Conservation (phyloP, 1,140 invertebrate species). For the Himalopsyche phryganea region DNA sequence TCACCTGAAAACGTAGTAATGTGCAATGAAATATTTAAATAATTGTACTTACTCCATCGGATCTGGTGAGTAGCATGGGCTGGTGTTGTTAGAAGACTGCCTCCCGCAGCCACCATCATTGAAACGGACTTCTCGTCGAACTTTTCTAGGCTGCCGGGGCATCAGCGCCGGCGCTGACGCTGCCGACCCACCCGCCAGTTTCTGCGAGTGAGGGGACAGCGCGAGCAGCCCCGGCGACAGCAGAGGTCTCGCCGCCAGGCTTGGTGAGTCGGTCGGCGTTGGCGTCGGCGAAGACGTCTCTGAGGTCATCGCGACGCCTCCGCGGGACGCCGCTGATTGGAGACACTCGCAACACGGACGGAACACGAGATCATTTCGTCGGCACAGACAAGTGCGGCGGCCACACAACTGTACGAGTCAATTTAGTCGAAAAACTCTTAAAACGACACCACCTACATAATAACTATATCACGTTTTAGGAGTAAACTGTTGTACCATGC, state of each 20-base stretch:
- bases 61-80: slow-evolving; percentile 47
- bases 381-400: too few species aligned
- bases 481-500: too few species aligned
- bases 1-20: too few species aligned
- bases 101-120: slow-evolving; percentile 32
- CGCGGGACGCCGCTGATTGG: background rate
- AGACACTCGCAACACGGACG: too few species aligned
- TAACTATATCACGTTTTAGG: too few species aligned
- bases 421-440: too few species aligned
- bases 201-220: background rate
- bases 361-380: too few species aligned
- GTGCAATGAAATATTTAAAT: too few species aligned
- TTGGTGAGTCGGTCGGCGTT: slow-evolving; percentile 38
- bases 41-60: slow-evolving; percentile 35
- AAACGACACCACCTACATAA: too few species aligned
- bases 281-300: slow-evolving; percentile 35
- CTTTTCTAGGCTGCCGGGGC: too few species aligned
- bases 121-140: slow-evolving; percentile 48
- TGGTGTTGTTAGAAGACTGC: slow-evolving; percentile 26
- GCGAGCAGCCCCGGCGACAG: slow-evolving; percentile 25
- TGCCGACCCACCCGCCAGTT: background rate
- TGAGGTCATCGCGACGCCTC: slow-evolving; percentile 36
- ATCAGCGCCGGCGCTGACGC: background rate
- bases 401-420: too few species aligned
- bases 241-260: slow-evolving; percentile 36